Base-by-base conservation (phyloP, 2,888 invertebrate genomes). In the Leptinotarsa juncta region DNA sequence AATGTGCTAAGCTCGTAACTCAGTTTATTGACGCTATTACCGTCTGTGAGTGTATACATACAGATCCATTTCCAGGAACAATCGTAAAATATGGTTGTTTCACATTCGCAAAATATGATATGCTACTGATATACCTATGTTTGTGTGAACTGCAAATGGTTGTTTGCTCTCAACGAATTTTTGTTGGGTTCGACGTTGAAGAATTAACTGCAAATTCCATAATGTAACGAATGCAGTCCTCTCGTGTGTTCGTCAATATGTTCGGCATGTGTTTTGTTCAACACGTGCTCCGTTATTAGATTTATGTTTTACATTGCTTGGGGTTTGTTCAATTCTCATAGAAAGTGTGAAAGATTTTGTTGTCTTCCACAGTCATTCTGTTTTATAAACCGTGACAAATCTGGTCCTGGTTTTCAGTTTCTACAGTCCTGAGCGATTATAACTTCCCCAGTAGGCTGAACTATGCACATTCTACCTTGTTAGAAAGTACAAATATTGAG, bases 1-100 rank as follows among this genome's bases (percentile, higher is more conserved):
- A 81, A 83, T 83, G 84, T 81, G 82, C 81, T 80, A 81, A 81
- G 83, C 82, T 82, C 84, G 80, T 85, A 85, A 84, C 78, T 77
- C 73, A 72, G 76, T 81, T 82, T 82, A 82, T 82, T 81, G 78
- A 76, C 66, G 79, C 74, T 74, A 77, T 80, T 77, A 72, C 75
- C 42, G 73, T 60, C 67, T 57, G 60, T 60, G 70, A 74, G 67
- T 65, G 67, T 67, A 62, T 51, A 48, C 71, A 70, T 65, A 49
- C 65, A 65, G 50, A 10, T 26, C 71, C 51, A 70, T 65, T 72
- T 72, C 72, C 72, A 48, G 72, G 70, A 75, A 75, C 70, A 75
- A 69, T 72, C 72, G 67, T 75, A 75, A 75, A 72, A 72, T 72
- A 60, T 67, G 71, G 71, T 75, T 70, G 71, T 72, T 69, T 70